These are phyloP conservation scores for Pipra filicauda DNA, from an alignment of 2,113 vertebrate species.

Conservation along the genomic window DNA sequence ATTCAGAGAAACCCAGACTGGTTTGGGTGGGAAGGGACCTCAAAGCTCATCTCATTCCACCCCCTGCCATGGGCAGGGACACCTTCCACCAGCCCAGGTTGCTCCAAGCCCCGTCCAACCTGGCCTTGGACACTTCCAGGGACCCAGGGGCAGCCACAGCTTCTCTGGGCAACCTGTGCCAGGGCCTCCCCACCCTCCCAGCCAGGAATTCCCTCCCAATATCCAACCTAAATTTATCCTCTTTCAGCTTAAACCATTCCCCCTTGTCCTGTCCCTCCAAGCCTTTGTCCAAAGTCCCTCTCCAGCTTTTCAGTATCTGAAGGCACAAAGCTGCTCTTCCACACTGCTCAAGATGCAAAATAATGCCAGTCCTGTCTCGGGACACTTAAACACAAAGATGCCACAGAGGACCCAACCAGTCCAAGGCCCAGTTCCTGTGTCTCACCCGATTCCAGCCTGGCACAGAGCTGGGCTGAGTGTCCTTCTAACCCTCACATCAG, in stretches of 20 bases:
- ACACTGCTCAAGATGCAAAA: background rate
- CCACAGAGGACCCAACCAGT: accelerated
- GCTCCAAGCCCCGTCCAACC: background rate
- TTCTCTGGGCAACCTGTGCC: background rate
- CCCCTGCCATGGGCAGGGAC: background rate
- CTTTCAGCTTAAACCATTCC: background rate
- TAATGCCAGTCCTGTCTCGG: accelerated
- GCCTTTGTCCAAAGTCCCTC: background rate
- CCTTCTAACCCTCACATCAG: accelerated
- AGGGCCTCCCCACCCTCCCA: background rate
- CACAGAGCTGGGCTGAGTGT: background rate
- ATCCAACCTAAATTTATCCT: background rate
- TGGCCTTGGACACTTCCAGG: background rate
- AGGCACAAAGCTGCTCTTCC: background rate
- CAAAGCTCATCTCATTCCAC: background rate
- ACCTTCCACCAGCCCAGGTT: background rate
- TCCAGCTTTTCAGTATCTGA: background rate
- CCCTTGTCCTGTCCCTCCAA: background rate
- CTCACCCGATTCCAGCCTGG: accelerated
- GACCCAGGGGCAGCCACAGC: background rate
- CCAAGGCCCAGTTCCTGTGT: accelerated
- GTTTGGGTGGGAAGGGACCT: background rate
- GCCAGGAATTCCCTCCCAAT: background rate
- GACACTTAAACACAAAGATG: background rate
- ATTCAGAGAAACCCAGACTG: background rate